phyloP scores from a whole-genome alignment of 2,113 vertebrate species.

The Colaptes auratus region DNA sequence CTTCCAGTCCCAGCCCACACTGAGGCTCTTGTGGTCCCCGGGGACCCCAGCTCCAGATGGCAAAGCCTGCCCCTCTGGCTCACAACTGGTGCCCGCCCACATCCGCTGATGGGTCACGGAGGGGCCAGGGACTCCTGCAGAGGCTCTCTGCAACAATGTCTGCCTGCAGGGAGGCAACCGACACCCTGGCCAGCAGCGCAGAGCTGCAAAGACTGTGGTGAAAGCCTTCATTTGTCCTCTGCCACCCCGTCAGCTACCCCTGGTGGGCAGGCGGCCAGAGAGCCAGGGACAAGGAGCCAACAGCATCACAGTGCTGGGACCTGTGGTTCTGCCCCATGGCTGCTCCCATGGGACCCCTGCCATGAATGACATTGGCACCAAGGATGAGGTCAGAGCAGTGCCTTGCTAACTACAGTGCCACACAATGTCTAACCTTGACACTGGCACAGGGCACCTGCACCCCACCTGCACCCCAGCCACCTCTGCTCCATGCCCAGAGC shows the following conservation, averaged over 20 bases:
- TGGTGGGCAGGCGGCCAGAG: background rate
- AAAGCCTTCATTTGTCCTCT: background rate
- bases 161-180: background rate
- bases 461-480: background rate
- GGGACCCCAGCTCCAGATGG: background rate
- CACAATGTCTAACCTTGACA: rapidly evolving
- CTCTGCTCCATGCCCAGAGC: background rate
- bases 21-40: background rate
- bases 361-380: background rate
- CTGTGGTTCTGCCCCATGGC: rapidly evolving
- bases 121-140: background rate
- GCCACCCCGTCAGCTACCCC: background rate
- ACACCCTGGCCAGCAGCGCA: background rate
- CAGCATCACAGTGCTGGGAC: background rate
- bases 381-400: background rate
- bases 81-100: background rate
- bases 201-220: background rate
- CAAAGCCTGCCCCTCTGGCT: background rate
- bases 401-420: background rate
- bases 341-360: background rate
- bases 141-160: background rate
- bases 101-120: rapidly evolving
- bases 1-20: background rate
- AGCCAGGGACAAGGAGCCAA: background rate
- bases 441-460: background rate